These are phyloP conservation scores for Hapalemur alaotrensis DNA, from an alignment of 2,797 vertebrate genomes.

Conservation along the genomic window DNA sequence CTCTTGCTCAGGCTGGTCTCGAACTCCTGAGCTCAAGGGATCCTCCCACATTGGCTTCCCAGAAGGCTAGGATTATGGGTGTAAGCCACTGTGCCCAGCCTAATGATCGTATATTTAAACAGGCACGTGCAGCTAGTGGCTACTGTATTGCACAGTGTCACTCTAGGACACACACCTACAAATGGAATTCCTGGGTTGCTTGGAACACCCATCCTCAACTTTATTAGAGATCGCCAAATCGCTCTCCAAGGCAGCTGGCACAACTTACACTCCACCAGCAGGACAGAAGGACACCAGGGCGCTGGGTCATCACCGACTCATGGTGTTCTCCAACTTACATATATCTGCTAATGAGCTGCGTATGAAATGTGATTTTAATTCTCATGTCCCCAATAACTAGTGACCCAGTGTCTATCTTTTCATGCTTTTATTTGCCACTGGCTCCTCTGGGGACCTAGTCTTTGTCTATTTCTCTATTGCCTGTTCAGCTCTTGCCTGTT, in stretches of 20 bases:
- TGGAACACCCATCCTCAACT: neutral
- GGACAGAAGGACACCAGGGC: no score
- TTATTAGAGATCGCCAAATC: neutral
- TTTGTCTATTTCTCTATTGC: neutral
- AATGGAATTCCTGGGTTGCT: neutral
- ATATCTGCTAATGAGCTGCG: neutral
- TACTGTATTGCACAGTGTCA: neutral
- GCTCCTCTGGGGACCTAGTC: no score
- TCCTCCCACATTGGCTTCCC: accelerated
- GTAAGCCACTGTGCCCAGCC: accelerated
- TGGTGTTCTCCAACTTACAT: neutral
- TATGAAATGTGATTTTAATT: neutral
- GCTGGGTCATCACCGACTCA: neutral
- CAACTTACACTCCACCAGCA: neutral
- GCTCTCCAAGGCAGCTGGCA: neutral
- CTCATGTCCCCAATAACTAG: neutral
- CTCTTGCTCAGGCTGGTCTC: no score
- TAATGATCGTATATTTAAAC: neutral
- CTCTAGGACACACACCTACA: neutral
- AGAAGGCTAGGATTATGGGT: no score
- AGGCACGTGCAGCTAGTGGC: neutral
- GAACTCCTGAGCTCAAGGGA: no score
- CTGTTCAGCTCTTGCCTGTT: neutral
- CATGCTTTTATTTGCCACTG: neutral
- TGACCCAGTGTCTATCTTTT: neutral